A percentile compares a stretch with the other conserved stretches of the same genome.
These are phyloP conservation scores for Micrastur ruficollis DNA, from an alignment of 2,797 vertebrate genomes.

Conservation along the genomic window DNA sequence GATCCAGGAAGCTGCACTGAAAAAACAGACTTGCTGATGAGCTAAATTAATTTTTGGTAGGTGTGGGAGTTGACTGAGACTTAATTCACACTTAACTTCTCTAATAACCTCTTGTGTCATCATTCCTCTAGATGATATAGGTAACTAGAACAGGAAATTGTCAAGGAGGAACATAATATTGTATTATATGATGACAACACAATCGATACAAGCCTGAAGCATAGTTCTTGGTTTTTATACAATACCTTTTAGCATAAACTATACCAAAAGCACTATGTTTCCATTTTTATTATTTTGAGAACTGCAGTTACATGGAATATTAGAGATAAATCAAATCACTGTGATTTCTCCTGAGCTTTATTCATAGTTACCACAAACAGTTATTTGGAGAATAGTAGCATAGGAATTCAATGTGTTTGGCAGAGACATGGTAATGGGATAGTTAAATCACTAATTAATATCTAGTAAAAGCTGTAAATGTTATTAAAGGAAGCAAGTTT, in stretches of 20 bases:
- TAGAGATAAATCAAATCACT: background rate
- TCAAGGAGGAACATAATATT: background rate
- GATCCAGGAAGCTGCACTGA: background rate
- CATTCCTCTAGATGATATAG: background rate
- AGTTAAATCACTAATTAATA: background rate
- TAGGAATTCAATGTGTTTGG: background rate
- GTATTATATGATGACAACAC: background rate
- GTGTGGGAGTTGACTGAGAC: background rate
- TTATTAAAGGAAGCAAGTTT: background rate
- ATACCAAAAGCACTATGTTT: background rate
- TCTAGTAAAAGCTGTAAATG: background rate
- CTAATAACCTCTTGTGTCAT: background rate
- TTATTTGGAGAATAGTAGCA: background rate
- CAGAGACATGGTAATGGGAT: background rate
- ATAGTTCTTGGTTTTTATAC: background rate
- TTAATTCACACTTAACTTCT: background rate
- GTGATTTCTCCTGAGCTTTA: background rate
- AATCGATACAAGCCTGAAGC: background rate
- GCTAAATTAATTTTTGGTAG: background rate
- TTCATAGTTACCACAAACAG: background rate
- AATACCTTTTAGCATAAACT: background rate
- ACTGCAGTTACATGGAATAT: background rate
- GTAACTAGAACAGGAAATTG: background rate
- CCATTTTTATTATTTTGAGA: background rate
- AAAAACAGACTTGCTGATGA: background rate